These are phyloP conservation scores for Synanthedon formicaeformis DNA, from an alignment of 2,888 invertebrate genomes.

Conservation along the genomic window DNA sequence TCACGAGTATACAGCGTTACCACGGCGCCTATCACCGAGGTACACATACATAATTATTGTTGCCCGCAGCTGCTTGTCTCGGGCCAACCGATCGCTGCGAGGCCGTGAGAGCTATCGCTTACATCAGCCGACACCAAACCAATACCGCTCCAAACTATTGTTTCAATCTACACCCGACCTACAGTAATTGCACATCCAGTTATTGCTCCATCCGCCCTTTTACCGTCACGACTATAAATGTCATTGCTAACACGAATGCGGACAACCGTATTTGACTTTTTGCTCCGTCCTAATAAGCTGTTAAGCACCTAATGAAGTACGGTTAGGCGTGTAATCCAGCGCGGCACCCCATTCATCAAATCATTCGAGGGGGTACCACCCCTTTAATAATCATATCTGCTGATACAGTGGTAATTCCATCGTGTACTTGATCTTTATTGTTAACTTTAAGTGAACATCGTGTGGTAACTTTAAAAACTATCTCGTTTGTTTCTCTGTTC, in stretches of 20 bases:
- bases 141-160: neutral
- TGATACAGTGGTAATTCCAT: conserved; percentile 11
- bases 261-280: conserved; percentile 36
- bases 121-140: neutral
- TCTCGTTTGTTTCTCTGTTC: conserved; percentile 29
- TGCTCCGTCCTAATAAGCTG: conserved; percentile 46
- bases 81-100: conserved; percentile 31
- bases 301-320: conserved; percentile 46
- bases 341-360: conserved; percentile 31
- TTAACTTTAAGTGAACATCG: conserved; percentile 20
- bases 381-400: conserved; percentile 31
- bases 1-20: conserved; percentile 60
- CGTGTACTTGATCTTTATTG: conserved; percentile 14
- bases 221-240: conserved; percentile 28
- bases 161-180: neutral
- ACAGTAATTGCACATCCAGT: conserved; percentile 4
- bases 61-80: conserved; percentile 37
- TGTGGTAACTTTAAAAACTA: conserved; percentile 13
- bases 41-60: conserved; percentile 33
- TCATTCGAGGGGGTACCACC: conserved; percentile 29
- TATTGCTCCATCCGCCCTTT: conserved; percentile 21
- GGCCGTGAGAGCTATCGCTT: conserved; percentile 38
- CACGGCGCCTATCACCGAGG: conserved; percentile 43
- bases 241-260: conserved; percentile 16
- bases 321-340: conserved; percentile 52